Base-by-base conservation (phyloP, 2,888 invertebrate species). In the Thecophora atra region DNA sequence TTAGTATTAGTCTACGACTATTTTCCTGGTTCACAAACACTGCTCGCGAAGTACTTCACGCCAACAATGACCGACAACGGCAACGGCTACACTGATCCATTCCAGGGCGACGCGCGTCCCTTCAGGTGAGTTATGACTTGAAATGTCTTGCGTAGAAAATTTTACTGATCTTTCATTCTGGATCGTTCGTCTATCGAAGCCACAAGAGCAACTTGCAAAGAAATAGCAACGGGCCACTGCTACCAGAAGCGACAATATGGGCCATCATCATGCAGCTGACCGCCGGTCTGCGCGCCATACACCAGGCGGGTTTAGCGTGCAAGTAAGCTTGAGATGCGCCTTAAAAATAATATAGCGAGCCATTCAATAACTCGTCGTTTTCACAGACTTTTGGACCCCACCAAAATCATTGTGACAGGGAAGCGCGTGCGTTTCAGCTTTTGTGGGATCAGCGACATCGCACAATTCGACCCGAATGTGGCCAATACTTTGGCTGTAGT, bases 1-100 rank as follows among this genome's bases (percentile, higher is more conserved):
- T 91, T 98, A 89, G 91, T 99, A 79, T 94, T 99, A 87, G 96
- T 98, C 71, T 99, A 98, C 87, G 97, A 98, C 84, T 99, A 94
- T 88, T 95, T 96, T 88, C 94, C 98, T 30, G 93, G 93, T 70
- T 94, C 96, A 72, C 94, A 94, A 84, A 98, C 97, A 0, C 87
- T 99, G 78, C 89, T 96, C 88, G 90, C 90, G 78, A 93, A 94
- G 83, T 97, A 96, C 88, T 94, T 98, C 84, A 89, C 91, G 30
- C 89, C 90, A 51, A 83, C 87, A 74, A 88, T 90, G 52, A 63
- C 62, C 52, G 79, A 81, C 71, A 85, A n/a, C n/a, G n/a, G 89
- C 72, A 91, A 91, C 82, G 92, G 92, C 73, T 92, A 91, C 79
- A 87, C 90, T 77, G 92, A 92, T 87, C 94, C 95, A 68, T 95